These are phyloP conservation scores for Aurelia sp. DNA, from an alignment of 30 jellyfish, hydroid and myxozoan genomes.

Conservation along the genomic window DNA sequence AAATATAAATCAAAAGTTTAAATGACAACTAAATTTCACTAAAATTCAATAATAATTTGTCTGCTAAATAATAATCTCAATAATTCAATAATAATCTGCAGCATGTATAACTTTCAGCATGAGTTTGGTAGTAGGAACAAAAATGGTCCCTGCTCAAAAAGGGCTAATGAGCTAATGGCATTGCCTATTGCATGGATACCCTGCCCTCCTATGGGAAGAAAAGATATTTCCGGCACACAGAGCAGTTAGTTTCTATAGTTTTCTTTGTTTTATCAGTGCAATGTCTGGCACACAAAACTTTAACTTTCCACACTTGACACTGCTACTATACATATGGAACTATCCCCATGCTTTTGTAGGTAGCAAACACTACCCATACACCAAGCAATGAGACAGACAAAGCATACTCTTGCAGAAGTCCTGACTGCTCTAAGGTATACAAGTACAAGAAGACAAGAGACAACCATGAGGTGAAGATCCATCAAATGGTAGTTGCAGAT, in stretches of 20 bases:
- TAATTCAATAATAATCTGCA: too few relatives aligned
- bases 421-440: slow-evolving; percentile 22
- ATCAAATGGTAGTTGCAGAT: slow-evolving; percentile 6
- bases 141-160: background rate
- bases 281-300: too few relatives aligned
- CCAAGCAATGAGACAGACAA: background rate
- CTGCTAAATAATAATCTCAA: too few relatives aligned
- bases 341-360: background rate
- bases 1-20: background rate
- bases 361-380: background rate
- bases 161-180: background rate
- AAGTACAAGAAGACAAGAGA: slow-evolving; percentile 27
- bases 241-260: too few relatives aligned
- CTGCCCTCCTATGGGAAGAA: too few relatives aligned
- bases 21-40: background rate
- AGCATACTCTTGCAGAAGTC: slow-evolving; percentile 14
- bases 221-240: too few relatives aligned
- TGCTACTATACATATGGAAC: background rate
- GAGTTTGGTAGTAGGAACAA: too few relatives aligned
- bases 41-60: too few relatives aligned
- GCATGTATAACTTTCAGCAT: too few relatives aligned
- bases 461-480: slow-evolving; percentile 27
- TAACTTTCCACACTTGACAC: too few relatives aligned
- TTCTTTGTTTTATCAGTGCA: too few relatives aligned
- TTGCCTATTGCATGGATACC: background rate